Evolutionary conservation across 2,113 vertebrate species (phyloP), one percentile per base, ranked within the genome.

Genomic region (Ophiodon elongatus): DNA sequence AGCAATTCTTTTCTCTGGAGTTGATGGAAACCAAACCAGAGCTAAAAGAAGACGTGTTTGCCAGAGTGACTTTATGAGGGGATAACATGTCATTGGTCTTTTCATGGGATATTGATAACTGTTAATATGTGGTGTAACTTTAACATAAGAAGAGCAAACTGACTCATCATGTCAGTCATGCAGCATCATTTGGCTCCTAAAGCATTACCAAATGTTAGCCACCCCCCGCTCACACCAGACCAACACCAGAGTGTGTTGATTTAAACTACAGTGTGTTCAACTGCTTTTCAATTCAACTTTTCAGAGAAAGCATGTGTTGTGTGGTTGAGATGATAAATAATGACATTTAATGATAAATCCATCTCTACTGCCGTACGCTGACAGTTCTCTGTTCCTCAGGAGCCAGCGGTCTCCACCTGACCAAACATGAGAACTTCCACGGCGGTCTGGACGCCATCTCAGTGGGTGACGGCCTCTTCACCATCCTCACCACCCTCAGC

Each of bases 361-460:
- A 13, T 1, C 45, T 17, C 4, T 50, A 0, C 15, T 73, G 27
- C 50, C 60, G 6, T 5, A 1, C 62, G 41, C 52, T 85, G 50
- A 80, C 68, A 0, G 13, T 31, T 84, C 39, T 83, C 21, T 85
- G 43, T 45, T 63, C 77, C 83, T 15, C 79, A 99, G 98, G 98
- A 73, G 98, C 98, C 65, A 99, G 98, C 83, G 98, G 98, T 52
- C 97, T 99, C 80, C 98, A 99, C 92, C 95, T 99, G 72, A 99
- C 97, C 86, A 99, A 99, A 91, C 98, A 99, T 39, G 98, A 99
- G 91, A 99, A 99, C 73, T 99, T 99, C 77, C 98, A 99, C 21
- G 98, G 98, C 8, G 98, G 98, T 2, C 94, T 99, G 87, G 98
- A 99, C 85, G 98, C 98, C 67, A 99, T 99, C 92, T 99, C 98